Conservation (phyloP, 2,888 invertebrate genomes). For the Ochropleura plecta region DNA sequence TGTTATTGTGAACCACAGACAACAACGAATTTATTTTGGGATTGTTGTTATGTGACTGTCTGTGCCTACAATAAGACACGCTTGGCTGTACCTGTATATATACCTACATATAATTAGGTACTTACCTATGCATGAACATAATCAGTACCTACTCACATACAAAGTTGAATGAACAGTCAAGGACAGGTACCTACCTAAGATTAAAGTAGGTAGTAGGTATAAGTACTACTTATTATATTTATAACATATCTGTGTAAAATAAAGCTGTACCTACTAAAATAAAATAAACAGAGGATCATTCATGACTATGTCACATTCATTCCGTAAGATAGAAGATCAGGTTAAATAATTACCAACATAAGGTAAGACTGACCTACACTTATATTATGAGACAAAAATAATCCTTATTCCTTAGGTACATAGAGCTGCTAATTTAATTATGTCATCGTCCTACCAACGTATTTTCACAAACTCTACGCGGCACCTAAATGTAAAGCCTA, state of each 20-base stretch:
- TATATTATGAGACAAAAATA: slow-evolving; percentile 1
- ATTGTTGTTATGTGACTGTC: slow-evolving; percentile 25
- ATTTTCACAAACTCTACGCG: not conserved
- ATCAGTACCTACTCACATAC: slow-evolving; percentile 21
- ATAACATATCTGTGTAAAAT: slow-evolving; percentile 7
- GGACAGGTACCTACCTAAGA: slow-evolving; percentile 14
- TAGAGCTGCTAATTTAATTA: not conserved
- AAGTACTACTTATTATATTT: not conserved
- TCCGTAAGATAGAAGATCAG: slow-evolving; percentile 13
- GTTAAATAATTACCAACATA: slow-evolving; percentile 16
- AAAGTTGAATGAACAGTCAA: slow-evolving; percentile 53
- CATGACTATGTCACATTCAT: not conserved
- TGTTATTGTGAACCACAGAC: slow-evolving; percentile 25
- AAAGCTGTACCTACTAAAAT: not conserved
- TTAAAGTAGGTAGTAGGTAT: not conserved
- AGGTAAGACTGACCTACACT: slow-evolving; percentile 22
- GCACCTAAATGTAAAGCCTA: not conserved
- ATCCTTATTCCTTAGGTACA: not conserved
- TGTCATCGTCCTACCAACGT: not conserved
- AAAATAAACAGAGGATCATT: slow-evolving; percentile 3
- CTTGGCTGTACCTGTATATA: slow-evolving; percentile 22
- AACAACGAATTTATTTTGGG: slow-evolving; percentile 43
- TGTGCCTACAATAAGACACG: slow-evolving; percentile 5
- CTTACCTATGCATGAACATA: not conserved
- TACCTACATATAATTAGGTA: not conserved